These are phyloP conservation scores for Cosmorhoe ocellata DNA, from an alignment of 2,888 invertebrate species.

Conservation along the genomic window DNA sequence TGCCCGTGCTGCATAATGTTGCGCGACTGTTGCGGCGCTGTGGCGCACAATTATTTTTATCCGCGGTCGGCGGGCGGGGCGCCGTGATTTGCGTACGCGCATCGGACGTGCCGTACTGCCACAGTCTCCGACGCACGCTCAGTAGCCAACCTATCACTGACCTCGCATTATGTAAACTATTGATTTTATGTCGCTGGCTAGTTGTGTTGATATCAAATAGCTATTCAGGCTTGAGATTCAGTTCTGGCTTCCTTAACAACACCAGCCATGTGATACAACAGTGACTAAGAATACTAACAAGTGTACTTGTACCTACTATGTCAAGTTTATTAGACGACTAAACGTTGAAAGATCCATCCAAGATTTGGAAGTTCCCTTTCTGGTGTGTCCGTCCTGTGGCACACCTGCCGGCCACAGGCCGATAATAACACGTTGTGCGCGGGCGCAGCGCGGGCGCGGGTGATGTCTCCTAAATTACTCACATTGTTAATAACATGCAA, in stretches of 20 bases:
- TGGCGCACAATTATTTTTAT: slow-evolving; percentile 66
- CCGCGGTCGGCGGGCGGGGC: slow-evolving; percentile 37
- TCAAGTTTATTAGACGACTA: too few species aligned
- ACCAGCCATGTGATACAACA: too few species aligned
- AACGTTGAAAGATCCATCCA: too few species aligned
- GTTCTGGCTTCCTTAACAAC: too few species aligned
- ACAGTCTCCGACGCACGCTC: too few species aligned
- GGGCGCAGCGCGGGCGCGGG: slow-evolving; percentile 15
- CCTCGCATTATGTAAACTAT: too few species aligned
- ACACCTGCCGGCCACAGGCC: slow-evolving; percentile 21
- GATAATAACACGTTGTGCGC: slow-evolving; percentile 42
- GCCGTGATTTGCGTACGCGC: slow-evolving; percentile 69
- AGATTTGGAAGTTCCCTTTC: neutral
- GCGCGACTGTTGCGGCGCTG: slow-evolving; percentile 7
- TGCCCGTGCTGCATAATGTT: slow-evolving; percentile 36
- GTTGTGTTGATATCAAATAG: too few species aligned
- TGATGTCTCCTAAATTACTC: slow-evolving; percentile 38
- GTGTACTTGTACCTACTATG: too few species aligned
- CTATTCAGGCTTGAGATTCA: too few species aligned
- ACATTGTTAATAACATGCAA: slow-evolving; percentile 37
- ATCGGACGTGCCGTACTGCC: slow-evolving; percentile 30
- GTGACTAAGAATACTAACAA: too few species aligned
- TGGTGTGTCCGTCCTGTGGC: slow-evolving; percentile 7
- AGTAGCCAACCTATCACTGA: too few species aligned
- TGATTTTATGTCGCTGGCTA: too few species aligned